Evolutionary conservation across 2,113 vertebrate species (phyloP), one percentile per base, ranked within the genome.

Genomic region (Takifugu flavidus): DNA sequence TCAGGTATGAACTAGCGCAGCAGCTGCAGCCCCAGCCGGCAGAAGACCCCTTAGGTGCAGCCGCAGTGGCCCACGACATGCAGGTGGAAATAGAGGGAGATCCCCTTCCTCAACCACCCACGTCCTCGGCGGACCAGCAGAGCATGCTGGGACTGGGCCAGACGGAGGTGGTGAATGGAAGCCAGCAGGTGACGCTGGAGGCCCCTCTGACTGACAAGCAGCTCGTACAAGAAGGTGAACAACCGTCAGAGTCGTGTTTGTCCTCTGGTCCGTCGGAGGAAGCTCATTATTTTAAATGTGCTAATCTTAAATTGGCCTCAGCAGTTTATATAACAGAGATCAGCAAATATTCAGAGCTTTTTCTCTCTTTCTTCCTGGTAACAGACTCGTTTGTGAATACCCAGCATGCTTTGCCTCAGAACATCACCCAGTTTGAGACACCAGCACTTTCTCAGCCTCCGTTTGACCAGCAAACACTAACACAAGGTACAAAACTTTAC

Each of bases 1-100:
- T 44, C 67, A 99, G 97, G 62, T 99, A 97, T 0, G 97, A 99
- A 82, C 89, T 99, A 57, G 96, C 94, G 25, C 96, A 98, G 75
- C 97, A 99, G 83, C 91, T 98, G 20, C 95, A 96, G 67, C 94
- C 95, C 57, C 94, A 93, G 67, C 90, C 94, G 0, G 31, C 91
- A 67, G 94, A 93, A 0, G 92, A 93, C 67, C 79, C 91, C 43
- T 56, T 91, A 65, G 93, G 90, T 64, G 90, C 89, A 44, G 88
- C 89, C 31, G 54, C 82, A 2, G 93, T 93, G 56, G 72, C 91
- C n/a, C 89, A 94, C 7, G 92, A 94, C 51, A 89, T 96, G 76
- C 94, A 95, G 60, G 93, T 94, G 62, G 93, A 94, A 79, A 92
- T 96, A 25, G 93, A 93, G 64, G 90, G 89, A 0, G 85, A 91